Base-by-base conservation (phyloP, 2,888 invertebrate genomes). In the Cantharis lateralis region DNA sequence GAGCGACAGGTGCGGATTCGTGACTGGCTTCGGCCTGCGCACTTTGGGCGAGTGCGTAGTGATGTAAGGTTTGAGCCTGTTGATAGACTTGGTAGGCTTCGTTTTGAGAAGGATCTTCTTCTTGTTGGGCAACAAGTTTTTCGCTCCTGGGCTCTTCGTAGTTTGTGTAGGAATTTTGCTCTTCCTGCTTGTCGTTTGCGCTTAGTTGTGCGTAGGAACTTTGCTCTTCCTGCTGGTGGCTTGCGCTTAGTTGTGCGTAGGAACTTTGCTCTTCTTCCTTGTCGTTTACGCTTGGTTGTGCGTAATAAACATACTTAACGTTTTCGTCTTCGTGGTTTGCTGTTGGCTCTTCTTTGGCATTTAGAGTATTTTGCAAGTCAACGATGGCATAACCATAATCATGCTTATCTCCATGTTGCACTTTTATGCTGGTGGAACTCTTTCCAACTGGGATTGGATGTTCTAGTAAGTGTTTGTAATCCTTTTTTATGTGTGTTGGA, bases 401-500 rank as follows among this genome's bases (percentile, higher is more conserved):
- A 77, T 85, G 83, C 75, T 85, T 84, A 24, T 76, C 83, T 7
- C 85, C 85, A 61, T 85, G 85, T 64, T 85, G 84, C 9, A 85
- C 78, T 77, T 85, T 82, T 11, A 85, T 74, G 62, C 83, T 81
- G 18, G 84, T 80, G 7, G 82, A 80, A 64, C 82, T 85, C 70
- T 92, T 92, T 70, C 93, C 93, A 82, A 91, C 90, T 83, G 92
- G 91, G 73, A 93, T 87, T 3, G 93, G 93, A 83, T 93, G 92
- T 82, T 93, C 90, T 3, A 93, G 84, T 77, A 92, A 87, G 85
- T 93, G 92, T 82, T 90, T 90, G 87, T 93, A 91, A 83, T 93
- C 93, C 83, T 93, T 92, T 88, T 93, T 93, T 7, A 93, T 89
- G 87, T 92, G 93, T 0, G 93, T 92, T 1, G 93, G 93, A 1